phyloP scores from a whole-genome alignment of 1,140 invertebrate species.

The Ladona fulva region DNA sequence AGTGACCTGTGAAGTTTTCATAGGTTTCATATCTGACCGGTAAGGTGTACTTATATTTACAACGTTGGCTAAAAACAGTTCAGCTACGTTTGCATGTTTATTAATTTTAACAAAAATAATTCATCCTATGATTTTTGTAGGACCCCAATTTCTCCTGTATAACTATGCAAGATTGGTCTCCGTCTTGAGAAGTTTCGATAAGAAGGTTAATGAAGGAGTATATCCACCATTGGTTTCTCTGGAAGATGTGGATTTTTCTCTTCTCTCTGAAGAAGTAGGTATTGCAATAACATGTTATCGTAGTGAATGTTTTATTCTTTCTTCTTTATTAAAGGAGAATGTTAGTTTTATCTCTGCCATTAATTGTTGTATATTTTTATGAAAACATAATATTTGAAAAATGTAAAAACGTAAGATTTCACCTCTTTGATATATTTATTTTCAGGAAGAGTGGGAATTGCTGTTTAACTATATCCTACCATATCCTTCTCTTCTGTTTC shows the following conservation, averaged over 20 bases:
- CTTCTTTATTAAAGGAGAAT: too few species aligned
- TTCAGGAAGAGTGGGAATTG: constrained; percentile 61
- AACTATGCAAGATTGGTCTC: constrained; percentile 56
- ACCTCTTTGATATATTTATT: constrained; percentile 18
- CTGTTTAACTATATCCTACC: constrained; percentile 53
- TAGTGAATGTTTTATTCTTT: too few species aligned
- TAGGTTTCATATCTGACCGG: background rate
- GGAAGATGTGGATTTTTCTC: constrained; percentile 45
- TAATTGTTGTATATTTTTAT: background rate
- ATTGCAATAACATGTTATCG: background rate
- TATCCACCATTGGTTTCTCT: constrained; percentile 47
- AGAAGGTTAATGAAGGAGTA: constrained; percentile 36
- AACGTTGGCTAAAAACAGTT: background rate
- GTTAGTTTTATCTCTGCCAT: background rate
- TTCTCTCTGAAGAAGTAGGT: constrained; percentile 50
- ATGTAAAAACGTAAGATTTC: too few species aligned
- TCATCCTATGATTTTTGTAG: constrained; percentile 30
- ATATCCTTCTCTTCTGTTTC: constrained; percentile 48
- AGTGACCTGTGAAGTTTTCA: background rate
- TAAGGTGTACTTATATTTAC: background rate
- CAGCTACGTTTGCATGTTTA: background rate
- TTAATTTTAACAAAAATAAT: background rate
- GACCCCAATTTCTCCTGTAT: constrained; percentile 60
- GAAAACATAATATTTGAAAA: too few species aligned
- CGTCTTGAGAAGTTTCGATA: constrained; percentile 48